Base-by-base conservation (phyloP, 1,140 invertebrate genomes). In the Ridgeia piscesae region DNA sequence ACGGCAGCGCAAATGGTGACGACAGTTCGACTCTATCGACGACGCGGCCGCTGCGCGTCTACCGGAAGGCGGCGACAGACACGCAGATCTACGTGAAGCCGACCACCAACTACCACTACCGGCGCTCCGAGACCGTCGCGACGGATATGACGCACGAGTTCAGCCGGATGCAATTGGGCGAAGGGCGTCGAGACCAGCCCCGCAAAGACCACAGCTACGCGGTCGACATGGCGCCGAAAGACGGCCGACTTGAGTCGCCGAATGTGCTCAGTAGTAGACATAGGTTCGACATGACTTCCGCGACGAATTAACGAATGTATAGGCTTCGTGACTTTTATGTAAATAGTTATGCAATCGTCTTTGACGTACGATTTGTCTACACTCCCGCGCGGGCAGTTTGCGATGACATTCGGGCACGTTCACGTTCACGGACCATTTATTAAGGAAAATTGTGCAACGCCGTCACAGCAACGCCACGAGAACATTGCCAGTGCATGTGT, bases 31-130 rank as follows among this genome's bases (percentile, higher is more conserved):
- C 91, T 14, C 6, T 91, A n/a, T 92, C 92, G 27, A 92, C 89
- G 27, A 58, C 92, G 31, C 89, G 92, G 27, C 92, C 92, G 31
- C 92, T 92, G 17, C 34, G 92, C 33, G 88, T 92, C 48, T 92
- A 92, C 48, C 91, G 35, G 34, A 35, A 91, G n/a, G 91, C 92
- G 34, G n/a, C 89, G 33, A 92, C 92, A 11, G 92, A 92, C 90
- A 58, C 89, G n/a, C 89, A 91, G 91, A 34, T 92, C 17, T 92
- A 92, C 42, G 88, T 35, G 92, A 92, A 91, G 48, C 91, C 89
- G 33, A 34, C 89, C 89, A 34, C 33, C 34, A 35, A 35, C 35
- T 48, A 91, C 11, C 34, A 35, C 17, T 91, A 91, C 31, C 34
- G 48, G 11, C 91, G 91, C 33, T 35, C 91, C 33, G 91, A 91